Evolutionary conservation across 2,113 vertebrate genomes (phyloP).

Genomic region (Fregata magnificens): DNA sequence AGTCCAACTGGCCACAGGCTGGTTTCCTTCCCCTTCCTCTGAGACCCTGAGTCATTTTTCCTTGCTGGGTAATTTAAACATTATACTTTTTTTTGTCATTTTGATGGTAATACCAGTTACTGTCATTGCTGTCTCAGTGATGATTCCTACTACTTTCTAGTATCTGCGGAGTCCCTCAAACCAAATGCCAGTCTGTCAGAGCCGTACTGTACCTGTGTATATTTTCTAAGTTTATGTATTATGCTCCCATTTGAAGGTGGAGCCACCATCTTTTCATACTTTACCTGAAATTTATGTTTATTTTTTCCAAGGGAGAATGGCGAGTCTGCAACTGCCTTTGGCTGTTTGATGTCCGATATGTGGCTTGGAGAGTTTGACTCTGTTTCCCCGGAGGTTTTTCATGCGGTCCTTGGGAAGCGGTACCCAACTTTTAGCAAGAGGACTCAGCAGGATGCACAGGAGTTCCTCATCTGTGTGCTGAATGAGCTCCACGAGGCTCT

Average conservation of each 20-base stretch:
- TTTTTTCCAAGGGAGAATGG: slow-evolving; percentile 50
- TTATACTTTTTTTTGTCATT: not conserved
- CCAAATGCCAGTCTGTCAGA: not conserved
- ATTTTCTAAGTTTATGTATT: not conserved
- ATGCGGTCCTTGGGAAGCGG: slow-evolving; percentile 62
- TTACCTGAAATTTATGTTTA: not conserved
- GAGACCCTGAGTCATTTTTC: not conserved
- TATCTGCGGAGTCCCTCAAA: not conserved
- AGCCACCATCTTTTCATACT: not conserved
- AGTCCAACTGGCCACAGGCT: not conserved
- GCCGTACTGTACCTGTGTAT: accelerated
- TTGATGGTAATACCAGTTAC: not conserved
- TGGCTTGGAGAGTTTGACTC: slow-evolving; percentile 76
- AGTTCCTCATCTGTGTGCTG: slow-evolving; percentile 83
- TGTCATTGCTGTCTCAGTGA: accelerated
- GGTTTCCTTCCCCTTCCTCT: not conserved
- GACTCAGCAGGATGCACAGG: slow-evolving; percentile 85
- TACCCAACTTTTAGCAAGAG: slow-evolving; percentile 77
- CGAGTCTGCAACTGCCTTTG: slow-evolving; percentile 71
- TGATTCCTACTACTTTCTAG: not conserved
- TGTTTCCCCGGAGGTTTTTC: slow-evolving; percentile 73
- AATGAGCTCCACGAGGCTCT: slow-evolving; percentile 83
- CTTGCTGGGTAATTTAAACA: not conserved
- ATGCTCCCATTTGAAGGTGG: not conserved
- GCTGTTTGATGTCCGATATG: slow-evolving; percentile 78